These are phyloP conservation scores for Carettochelys insculpta DNA, from an alignment of 2,113 vertebrate genomes.

Conservation along the genomic window DNA sequence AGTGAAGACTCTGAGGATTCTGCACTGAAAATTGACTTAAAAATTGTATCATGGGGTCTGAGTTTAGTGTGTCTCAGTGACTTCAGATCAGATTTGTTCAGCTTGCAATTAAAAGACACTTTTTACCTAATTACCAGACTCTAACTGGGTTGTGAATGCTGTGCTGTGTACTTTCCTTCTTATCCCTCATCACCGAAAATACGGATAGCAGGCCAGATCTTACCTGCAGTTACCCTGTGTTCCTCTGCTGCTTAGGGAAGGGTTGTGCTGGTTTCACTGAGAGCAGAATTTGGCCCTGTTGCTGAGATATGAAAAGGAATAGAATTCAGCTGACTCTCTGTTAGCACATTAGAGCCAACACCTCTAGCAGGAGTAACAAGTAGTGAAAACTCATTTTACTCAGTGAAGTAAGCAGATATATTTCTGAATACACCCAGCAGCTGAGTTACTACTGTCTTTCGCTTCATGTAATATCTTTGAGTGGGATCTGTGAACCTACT, in stretches of 20 bases:
- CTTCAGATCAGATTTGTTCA: not conserved
- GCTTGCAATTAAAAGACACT: not conserved
- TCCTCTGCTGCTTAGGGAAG: not conserved
- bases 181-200: not conserved
- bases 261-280: not conserved
- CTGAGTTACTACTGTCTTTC: not conserved
- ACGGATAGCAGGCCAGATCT: not conserved
- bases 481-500: not conserved
- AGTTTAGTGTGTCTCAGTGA: not conserved
- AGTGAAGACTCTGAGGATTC: not conserved
- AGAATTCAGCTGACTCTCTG: not conserved
- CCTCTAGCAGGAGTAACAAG: not conserved
- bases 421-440: not conserved
- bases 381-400: not conserved
- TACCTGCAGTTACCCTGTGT: not conserved
- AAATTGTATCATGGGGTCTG: accelerated
- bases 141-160: not conserved
- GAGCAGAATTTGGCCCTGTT: not conserved
- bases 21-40: not conserved
- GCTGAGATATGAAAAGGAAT: not conserved
- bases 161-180: not conserved
- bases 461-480: not conserved
- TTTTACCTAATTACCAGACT: not conserved
- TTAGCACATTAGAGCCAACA: not conserved
- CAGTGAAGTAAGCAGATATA: not conserved